Evolutionary conservation across 1,140 invertebrate genomes (phyloP).

Genomic region (Contarinia nasturtii): DNA sequence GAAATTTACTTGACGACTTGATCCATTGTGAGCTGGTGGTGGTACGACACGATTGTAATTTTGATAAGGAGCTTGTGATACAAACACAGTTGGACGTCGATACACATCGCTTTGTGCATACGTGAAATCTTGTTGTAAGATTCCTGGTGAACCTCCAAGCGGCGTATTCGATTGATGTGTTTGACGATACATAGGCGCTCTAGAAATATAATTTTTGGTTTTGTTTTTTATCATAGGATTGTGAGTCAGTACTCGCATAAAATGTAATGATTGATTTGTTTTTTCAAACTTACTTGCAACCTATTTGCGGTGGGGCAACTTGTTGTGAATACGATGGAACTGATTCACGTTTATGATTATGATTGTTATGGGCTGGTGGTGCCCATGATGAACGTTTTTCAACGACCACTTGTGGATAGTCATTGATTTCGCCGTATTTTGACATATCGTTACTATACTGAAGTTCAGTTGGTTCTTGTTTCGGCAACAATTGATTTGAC

Average conservation of each 20-base stretch:
- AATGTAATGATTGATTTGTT: no score
- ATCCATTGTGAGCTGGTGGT: slow-evolving; percentile 69
- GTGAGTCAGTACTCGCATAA: no score
- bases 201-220: no score
- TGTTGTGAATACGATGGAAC: slow-evolving; percentile 6
- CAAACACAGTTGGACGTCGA: slow-evolving; percentile 37
- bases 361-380: slow-evolving; percentile 5
- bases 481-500: slow-evolving; percentile 16
- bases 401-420: slow-evolving; percentile 13
- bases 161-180: slow-evolving; percentile 22
- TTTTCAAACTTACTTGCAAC: slow-evolving; percentile 3
- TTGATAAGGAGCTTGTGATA: slow-evolving; percentile 24
- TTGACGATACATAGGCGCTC: slow-evolving; percentile 7
- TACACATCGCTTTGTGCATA: slow-evolving; percentile 35
- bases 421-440: slow-evolving; percentile 4
- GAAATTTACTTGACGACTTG: slow-evolving; percentile 43
- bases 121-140: slow-evolving; percentile 29
- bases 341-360: slow-evolving; percentile 6
- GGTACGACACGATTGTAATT: slow-evolving; percentile 47
- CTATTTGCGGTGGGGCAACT: slow-evolving; percentile 11
- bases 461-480: slow-evolving; percentile 22
- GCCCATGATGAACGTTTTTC: slow-evolving; percentile 6
- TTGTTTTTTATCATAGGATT: no score
- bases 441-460: slow-evolving; percentile 3
- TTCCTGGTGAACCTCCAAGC: slow-evolving; percentile 15